Evolutionary conservation across 1,140 invertebrate species (phyloP), one percentile per base, ranked within the genome.

Genomic region (Drosophila pallidifrons): DNA sequence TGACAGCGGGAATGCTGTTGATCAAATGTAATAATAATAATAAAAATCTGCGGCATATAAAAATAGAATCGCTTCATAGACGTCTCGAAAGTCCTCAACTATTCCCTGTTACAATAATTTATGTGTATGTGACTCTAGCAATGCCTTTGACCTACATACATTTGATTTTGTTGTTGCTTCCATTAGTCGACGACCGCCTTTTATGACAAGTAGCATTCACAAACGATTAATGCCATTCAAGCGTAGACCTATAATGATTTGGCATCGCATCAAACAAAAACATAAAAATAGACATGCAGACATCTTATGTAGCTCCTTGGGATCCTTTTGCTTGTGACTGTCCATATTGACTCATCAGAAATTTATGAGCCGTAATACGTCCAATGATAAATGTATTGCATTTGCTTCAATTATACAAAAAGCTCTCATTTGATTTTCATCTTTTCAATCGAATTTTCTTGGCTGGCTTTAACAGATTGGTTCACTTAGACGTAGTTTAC

Each of bases 221-320:
- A 63, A 63, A 35, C 66, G 58, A 75, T 75, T 75, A 69, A 70
- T 71, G 61, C 49, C 69, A 71, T 82, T 82, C 79, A 77, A 69
- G 76, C 79, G 66, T 80, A 66, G 72, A 73, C 54, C 79, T 69
- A 80, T 82, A 82, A 87, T 79, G 68, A 46, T 77, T 77, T 60
- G 46, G 60, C 45, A 66, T 45, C 68, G 57, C 58, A 79, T 82
- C 81, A 87, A 85, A 70, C 78, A 73, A 73, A 52, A 65, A 41
- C 79, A 81, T 74, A 70, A 75, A 73, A 64, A 66, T 41, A 58
- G 6, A 41, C 5, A 49, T 16, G 15, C 41, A 57, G 41, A 54
- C 38, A 58, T 64, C 20, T 13, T 32, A 47, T 64, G 28, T 61
- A 64, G 35, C 7, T 58, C 28, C 16, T 5, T 45, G 35, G 49